Evolutionary conservation across 2,797 vertebrate genomes (phyloP), one percentile per base, ranked within the genome.

Genomic region (Mycteria americana): DNA sequence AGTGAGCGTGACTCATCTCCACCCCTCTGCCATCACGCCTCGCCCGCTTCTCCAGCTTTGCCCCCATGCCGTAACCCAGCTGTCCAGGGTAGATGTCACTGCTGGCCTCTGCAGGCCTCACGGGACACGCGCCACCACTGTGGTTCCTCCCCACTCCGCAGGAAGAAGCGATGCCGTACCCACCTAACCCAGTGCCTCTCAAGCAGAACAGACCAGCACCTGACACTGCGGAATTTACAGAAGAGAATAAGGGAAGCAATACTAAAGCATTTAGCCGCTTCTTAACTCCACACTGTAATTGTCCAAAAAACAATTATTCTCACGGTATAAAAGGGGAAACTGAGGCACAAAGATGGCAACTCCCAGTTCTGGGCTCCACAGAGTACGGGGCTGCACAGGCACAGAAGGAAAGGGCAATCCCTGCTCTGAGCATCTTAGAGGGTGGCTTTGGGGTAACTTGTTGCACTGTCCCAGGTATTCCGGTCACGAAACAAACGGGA

Each of bases 1-100:
- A 13, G 56, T 2, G 6, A 1, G 22, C 0, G 1, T 14, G 56
- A 27, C 45, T 43, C 82, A 1, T 2, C 28, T 45, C 37, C 10
- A 6, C 28, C 46, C 62, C 82, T 37, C 57, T 57, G 82, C 53
- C 33, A 3, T 18, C 41, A 18, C 30, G 13, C 41, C 39, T n/a
- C n/a, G 6, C 35, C 57, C 8, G 7, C 57, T 30, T 13, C 57
- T 17, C 57, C 65, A 23, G 51, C 48, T 53, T 41, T 35, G 77
- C 39, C 63, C 45, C 10, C 1, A 0, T 11, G 43, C 70, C 4
- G 2, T 17, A 21, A 59, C 3, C 31, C 63, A 22, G 69, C 41
- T 6, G 21, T 10, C 31, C 7, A 4, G 57, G 59, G 33, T 3
- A 4, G 54, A 39, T 25, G 39, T 16, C 37, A 6, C 37, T 4